A percentile compares a stretch with the other conserved stretches of the same genome.
These are phyloP conservation scores for Pseudobourletiella spinata DNA, from an alignment of 1,140 invertebrate species.

Conservation along the genomic window DNA sequence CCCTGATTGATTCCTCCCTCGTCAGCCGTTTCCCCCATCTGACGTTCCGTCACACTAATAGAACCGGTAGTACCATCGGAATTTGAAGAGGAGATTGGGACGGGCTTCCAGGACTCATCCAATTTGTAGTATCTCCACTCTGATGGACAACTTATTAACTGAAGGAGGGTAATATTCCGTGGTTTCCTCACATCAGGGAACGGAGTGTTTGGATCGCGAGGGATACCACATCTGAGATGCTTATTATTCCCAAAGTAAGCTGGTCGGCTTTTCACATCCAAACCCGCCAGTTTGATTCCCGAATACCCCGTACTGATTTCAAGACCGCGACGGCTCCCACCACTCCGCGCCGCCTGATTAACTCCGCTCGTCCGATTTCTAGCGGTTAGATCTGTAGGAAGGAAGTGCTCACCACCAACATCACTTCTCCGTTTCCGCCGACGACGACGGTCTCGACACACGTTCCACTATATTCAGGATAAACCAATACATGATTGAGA, in stretches of 20 bases:
- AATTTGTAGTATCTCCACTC: slow-evolving; percentile 4
- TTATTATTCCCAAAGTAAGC: slow-evolving; percentile 1
- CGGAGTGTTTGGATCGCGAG: not conserved
- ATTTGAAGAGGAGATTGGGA: not conserved
- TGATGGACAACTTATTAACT: not conserved
- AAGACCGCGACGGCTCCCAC: not conserved
- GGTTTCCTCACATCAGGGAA: not conserved
- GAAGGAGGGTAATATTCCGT: not conserved
- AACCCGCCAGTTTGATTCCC: slow-evolving; percentile 1
- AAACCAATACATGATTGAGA: too few relatives aligned
- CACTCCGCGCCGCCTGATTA: too few relatives aligned
- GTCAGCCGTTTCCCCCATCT: not conserved
- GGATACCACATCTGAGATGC: not conserved
- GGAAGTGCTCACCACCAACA: not conserved
- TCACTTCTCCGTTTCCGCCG: not conserved
- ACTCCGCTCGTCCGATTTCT: too few relatives aligned
- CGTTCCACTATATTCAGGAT: slow-evolving; percentile 6
- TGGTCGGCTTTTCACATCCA: slow-evolving; percentile 4
- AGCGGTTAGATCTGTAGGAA: not conserved
- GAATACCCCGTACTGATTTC: slow-evolving; percentile 4
- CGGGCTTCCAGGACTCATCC: slow-evolving; percentile 1
- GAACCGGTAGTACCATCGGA: too few relatives aligned
- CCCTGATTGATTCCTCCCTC: not conserved
- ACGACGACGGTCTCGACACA: not conserved
- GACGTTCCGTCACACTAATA: not conserved